Evolutionary conservation across 2,888 invertebrate species (phyloP).

Genomic region (Pardosa pseudoannulata): DNA sequence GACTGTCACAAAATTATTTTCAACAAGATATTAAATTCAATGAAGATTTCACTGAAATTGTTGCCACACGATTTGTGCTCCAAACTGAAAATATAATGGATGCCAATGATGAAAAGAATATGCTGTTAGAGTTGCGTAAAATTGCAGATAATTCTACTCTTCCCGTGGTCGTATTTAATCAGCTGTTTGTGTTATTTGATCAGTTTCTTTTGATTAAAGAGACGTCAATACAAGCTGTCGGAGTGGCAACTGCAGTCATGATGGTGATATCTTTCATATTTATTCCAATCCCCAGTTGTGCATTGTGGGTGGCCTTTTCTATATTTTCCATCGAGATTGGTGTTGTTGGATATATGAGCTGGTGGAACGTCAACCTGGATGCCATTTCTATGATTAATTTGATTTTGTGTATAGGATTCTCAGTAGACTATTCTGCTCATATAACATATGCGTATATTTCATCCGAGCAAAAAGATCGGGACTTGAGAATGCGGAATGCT

Average conservation of each 20-base stretch:
- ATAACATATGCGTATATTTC: constrained; percentile 97
- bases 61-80: constrained; percentile 90
- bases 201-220: constrained; percentile 92
- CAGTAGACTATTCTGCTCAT: constrained; percentile 96
- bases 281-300: constrained; percentile 93
- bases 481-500: constrained; percentile 89
- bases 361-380: constrained; percentile 95
- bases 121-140: constrained; percentile 88
- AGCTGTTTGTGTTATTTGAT: constrained; percentile 96
- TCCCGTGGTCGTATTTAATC: constrained; percentile 94
- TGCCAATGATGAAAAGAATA: constrained; percentile 92
- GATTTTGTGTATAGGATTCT: constrained; percentile 97
- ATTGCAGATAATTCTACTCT: constrained; percentile 87
- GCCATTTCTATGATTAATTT: constrained; percentile 98
- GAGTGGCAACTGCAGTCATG: constrained; percentile 93
- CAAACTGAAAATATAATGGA: constrained; percentile 93
- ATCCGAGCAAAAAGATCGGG: constrained; percentile 86
- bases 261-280: constrained; percentile 95
- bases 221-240: constrained; percentile 91
- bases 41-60: constrained; percentile 84
- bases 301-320: constrained; percentile 95
- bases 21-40: constrained; percentile 91
- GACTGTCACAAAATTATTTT: constrained; percentile 79
- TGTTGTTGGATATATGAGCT: constrained; percentile 96
- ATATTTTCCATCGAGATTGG: constrained; percentile 95